A percentile compares a stretch with the other conserved stretches of the same genome.
phyloP scores from a whole-genome alignment of 2,888 invertebrate genomes.

The Lordiphosa fenestrarum region DNA sequence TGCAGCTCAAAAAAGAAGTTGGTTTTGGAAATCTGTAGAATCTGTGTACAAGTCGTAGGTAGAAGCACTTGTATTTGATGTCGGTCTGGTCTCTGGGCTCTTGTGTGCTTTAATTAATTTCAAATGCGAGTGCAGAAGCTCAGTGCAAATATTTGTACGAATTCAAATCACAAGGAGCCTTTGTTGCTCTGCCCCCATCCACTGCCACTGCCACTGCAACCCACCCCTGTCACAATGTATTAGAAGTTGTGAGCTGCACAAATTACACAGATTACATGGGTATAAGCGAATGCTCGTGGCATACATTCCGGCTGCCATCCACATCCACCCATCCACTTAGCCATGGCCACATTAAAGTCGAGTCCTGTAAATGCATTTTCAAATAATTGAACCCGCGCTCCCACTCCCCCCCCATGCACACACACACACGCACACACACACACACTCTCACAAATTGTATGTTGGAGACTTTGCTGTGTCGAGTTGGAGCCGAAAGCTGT shows the following conservation, averaged over 20 bases:
- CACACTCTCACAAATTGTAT: not conserved
- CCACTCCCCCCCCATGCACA: not conserved
- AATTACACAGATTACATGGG: conserved; percentile 38
- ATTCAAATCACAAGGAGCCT: conserved; percentile 23
- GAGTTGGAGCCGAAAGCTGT: conserved; percentile 53
- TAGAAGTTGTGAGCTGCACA: conserved; percentile 20
- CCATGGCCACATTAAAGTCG: conserved; percentile 8
- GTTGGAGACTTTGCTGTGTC: conserved; percentile 27
- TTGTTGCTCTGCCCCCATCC: conserved; percentile 17
- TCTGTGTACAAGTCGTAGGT: too few relatives aligned
- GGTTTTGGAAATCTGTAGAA: too few relatives aligned
- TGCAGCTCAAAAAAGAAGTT: too few relatives aligned
- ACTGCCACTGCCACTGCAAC: too few relatives aligned
- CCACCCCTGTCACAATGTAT: conserved; percentile 11
- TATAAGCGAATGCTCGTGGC: conserved; percentile 26
- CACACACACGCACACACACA: not conserved
- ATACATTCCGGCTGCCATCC: conserved; percentile 20
- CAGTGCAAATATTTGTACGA: conserved; percentile 42
- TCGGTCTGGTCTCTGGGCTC: conserved; percentile 13
- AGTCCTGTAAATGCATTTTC: conserved; percentile 34
- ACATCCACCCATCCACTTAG: not conserved
- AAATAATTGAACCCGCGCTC: conserved; percentile 36
- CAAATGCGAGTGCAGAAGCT: conserved; percentile 36
- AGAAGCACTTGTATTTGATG: not conserved
- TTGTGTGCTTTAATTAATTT: conserved; percentile 37